Base-by-base conservation (phyloP, 2,888 invertebrate species). In the Amphipyra berbera region DNA sequence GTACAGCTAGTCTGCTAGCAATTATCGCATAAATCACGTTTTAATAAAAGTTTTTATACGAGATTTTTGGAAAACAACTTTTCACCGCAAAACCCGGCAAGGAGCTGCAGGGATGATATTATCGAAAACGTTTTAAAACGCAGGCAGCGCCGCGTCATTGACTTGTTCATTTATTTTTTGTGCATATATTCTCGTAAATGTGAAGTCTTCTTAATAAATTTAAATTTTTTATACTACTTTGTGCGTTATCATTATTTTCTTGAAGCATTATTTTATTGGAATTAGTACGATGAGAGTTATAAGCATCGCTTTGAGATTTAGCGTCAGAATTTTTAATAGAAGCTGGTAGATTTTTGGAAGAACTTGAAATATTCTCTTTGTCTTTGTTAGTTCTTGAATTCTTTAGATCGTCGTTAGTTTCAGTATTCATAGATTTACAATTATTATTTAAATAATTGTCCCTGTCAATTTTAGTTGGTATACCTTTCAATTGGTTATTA, bases 131-230 rank as follows among this genome's bases (percentile, higher is more conserved):
- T 2, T 21, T 21, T 21, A 21, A 10, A 37, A 9, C 9, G 10
- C 37, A 1, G 41, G 27, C 9, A 7, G 7, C 45, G 45, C n/a
- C 2, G 2, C 10, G 14, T 3, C 14, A 14, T 4, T 2, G 7
- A 13, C 42, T 9, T 9, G 8, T 0, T 59, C 48, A 71, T 21
- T 60, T 72, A 4, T 14, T 21, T 9, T 67, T 66, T 0, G 38
- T 50, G 30, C 46, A 40, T 0, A 67, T 41, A 6, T 48, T 55
- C 14, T 69, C 61, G 8, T 61, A 73, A 4, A 69, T 35, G 5
- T 48, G 30, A 0, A 69, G 47, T 9, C 68, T 55, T 1, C 68
- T 37, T 3, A 52, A 27, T 0, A 69, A 33, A 0, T 56, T n/a
- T 0, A 40, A 1, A n/a, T 8, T 55, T 6, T 15, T 37, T 5